Base-by-base conservation (phyloP, 2,888 invertebrate genomes). In the Cenopis cana region DNA sequence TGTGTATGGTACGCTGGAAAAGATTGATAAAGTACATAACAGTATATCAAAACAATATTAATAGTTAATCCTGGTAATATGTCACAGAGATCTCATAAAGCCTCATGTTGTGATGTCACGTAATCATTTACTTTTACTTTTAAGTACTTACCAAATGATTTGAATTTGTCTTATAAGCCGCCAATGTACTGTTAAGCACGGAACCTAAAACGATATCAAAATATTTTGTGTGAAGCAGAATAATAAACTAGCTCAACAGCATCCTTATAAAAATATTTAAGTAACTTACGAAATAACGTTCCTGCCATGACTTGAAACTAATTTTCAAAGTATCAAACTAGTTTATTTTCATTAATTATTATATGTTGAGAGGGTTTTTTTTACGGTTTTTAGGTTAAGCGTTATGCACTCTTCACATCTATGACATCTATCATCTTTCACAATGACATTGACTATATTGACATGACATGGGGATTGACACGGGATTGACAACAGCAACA, bases 1-100 rank as follows among this genome's bases (percentile, higher is more conserved):
- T 89, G 85, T 95, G 93, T 77, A 96, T 75, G 76, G 88, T 85
- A 74, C 94, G 89, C 93, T 94, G 77, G 70, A 89, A 86, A 50
- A 50, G 46, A 10, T 20, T n/a, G 46, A 49, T 24, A 3, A 24
- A 1, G 24, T 18, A 18, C 11, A 17, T 18, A 4, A 8, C 10
- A 18, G 11, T 18, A 11, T 10, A 18, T 50, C 11, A 18, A 50
- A n/a, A 46, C 46, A 46, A 46, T 46, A n/a, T 8, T 1, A n/a
- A 46, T 1, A n/a, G 46, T 46, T 14, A 46, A 8, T 46, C n/a
- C 46, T 14, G 2, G n/a, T 41, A 8, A 14, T 14, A 41, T 5
- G 14, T n/a, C 33, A 33, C 33, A 8, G 33, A 33, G 41, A 14
- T 41, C 14, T 41, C 41, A 41, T 20, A 18, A 52, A 52, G 17